phyloP scores from a whole-genome alignment of 2,113 vertebrate species.

The Hyla sarda region DNA sequence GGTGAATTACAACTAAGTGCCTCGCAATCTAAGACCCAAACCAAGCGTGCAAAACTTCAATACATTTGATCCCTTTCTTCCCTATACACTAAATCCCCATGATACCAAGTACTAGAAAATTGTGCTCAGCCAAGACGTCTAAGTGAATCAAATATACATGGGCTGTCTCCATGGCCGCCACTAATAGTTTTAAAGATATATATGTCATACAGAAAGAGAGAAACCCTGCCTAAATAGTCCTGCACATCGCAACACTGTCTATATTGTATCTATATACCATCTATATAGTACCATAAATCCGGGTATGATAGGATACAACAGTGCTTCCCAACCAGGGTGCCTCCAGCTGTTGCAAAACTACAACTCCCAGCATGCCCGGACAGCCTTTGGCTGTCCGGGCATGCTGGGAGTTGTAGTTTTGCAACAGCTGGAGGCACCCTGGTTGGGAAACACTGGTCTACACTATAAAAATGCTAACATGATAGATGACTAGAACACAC shows the following conservation, averaged over 20 bases:
- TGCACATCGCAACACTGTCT: background rate
- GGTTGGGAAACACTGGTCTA: no score
- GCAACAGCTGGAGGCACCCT: no score
- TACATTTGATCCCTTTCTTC: slow-evolving; percentile 48
- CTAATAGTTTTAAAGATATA: slow-evolving; percentile 13
- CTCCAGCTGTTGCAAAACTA: no score
- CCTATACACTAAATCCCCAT: slow-evolving; percentile 52
- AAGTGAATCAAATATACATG: slow-evolving; percentile 50
- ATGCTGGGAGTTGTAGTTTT: no score
- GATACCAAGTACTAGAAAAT: slow-evolving; percentile 50
- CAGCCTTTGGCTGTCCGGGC: no score
- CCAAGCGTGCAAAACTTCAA: slow-evolving; percentile 55
- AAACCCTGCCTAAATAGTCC: no score
- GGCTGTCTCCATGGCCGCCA: slow-evolving; percentile 1
- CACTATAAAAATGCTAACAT: no score
- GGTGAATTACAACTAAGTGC: slow-evolving; percentile 54
- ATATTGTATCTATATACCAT: background rate
- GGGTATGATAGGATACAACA: no score
- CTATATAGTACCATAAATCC: no score
- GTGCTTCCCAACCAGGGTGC: no score
- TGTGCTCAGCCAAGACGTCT: slow-evolving; percentile 29
- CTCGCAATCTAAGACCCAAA: slow-evolving; percentile 53
- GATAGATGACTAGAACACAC: no score
- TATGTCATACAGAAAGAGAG: background rate
- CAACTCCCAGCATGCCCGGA: no score